Base-by-base conservation (phyloP, 1,140 invertebrate genomes). In the Elymnias hypermnestra region DNA sequence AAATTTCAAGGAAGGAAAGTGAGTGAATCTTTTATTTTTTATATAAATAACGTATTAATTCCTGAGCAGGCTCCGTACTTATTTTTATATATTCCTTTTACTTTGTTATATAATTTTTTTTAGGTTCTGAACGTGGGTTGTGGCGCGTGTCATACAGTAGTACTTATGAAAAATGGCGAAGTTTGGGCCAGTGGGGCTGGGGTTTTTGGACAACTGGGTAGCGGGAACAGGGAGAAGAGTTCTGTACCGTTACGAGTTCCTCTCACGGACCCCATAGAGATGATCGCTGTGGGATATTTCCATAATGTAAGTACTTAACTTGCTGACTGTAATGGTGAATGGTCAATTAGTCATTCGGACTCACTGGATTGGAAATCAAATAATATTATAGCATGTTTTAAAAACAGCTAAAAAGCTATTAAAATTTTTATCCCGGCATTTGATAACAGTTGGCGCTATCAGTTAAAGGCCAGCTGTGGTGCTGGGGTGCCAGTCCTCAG, bases 1-100 rank as follows among this genome's bases (percentile, higher is more conserved):
- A 84, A 72, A 28, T 69, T 84, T 28, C 71, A 72, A 37, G 81
- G 81, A 4, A 65, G 77, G 45, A 84, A 84, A 44, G 81, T 75
- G 50, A 56, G 43, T 52, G n/a, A 12, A 0, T 3, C 5, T 4
- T 29, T 1, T 7, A 1, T 2, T 22, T 1, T 22, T 22, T 22
- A 5, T 22, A 6, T 2, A 22, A 22, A 22, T 6, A 22, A 6
- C 5, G 21, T 6, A 22, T 6, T 22, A 5, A 22, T 22, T 22
- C 21, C 1, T 8, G 1, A 22, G n/a, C n/a, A n/a, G n/a, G n/a
- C n/a, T n/a, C n/a, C n/a, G n/a, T n/a, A n/a, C n/a, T n/a, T n/a
- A n/a, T n/a, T n/a, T n/a, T n/a, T n/a, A n/a, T n/a, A n/a, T n/a
- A n/a, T n/a, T n/a, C n/a, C n/a, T n/a, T n/a, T n/a, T n/a, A n/a